Evolutionary conservation across 2,797 vertebrate genomes (phyloP), one percentile per base, ranked within the genome.

Genomic region (Echeneis naucrates): DNA sequence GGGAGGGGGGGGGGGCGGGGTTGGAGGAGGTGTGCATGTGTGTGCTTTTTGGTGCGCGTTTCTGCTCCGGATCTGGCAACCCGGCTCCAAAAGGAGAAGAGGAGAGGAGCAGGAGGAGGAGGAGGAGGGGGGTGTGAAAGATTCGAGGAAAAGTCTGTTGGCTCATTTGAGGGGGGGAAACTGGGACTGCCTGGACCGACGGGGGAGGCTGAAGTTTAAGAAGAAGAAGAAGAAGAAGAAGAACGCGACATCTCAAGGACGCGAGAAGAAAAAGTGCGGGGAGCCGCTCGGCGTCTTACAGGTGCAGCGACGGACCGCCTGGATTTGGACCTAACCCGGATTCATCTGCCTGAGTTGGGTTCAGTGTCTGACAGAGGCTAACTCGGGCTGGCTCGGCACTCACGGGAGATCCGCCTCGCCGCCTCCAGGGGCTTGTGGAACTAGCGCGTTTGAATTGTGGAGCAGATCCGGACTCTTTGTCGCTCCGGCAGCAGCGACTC

Each of bases 151-250:
- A 85, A 85, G 75, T 77, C 62, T 67, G 48, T 54, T 59, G 52
- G 59, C 64, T 30, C 37, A n/a, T 67, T 59, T 52, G 44, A 42
- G 16, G 5, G 38, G 38, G 5, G 14, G 40, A 21, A 62, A 44
- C 64, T 65, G 72, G 8, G 24, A 45, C 12, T 63, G 30, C 38
- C 71, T 61, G 47, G 52, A 60, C 56, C 14, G 27, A 38, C 21
- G 19, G 19, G 19, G 44, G 16, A 63, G 48, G 81, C 45, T 72
- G 72, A 87, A 91, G 86, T 88, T 90, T 74, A 73, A 81, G 66
- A 40, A n/a, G 11, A 62, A 45, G 30, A 30, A 17, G 44, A 35
- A 57, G 54, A 30, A 67, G 19, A 45, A 37, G 35, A 24, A 5
- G 21, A 33, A 51, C 44, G 4, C 53, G 8, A 58, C 75, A 72